Evolutionary conservation across 2,888 invertebrate genomes (phyloP), one percentile per base, ranked within the genome.

Genomic region (Notodonta ziczac): DNA sequence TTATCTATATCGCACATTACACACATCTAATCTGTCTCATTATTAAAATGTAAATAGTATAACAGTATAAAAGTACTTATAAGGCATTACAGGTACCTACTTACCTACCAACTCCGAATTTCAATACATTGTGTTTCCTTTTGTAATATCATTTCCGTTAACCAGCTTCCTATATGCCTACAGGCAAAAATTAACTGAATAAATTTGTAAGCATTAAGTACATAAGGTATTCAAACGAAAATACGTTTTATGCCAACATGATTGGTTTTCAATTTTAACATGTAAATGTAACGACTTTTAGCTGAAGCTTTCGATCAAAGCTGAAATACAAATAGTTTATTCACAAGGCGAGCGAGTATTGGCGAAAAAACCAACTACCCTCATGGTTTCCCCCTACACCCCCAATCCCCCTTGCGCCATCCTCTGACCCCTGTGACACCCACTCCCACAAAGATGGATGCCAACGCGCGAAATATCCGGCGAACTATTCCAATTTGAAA

Each of bases 401-500:
- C 52, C 24, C 24, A 24, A 24, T 24, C 24, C 24, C 24, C 24
- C 24, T 24, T 24, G 57, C 69, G 60, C 75, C 72, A 64, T 72
- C 70, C 69, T 68, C 71, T 62, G 55, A 65, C 68, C 63, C 69
- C 78, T 61, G 64, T 69, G 69, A 69, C 78, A 76, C 80, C 81
- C 83, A 65, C 84, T 80, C 78, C 85, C 83, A 82, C 88, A 86
- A 86, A 89, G 87, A 90, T 86, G 88, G 86, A 89, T 85, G 86
- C 88, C 85, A 80, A 82, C 80, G 82, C 82, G 83, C 78, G 82
- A 87, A 89, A 90, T 88, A 89, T 85, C 85, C 85, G 76, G 70
- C 70, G 79, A 93, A 93, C 92, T 92, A 92, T 93, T 91, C 88
- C 91, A 90, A 91, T 91, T 91, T 89, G 76, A 82, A 86, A 91